Evolutionary conservation across 1,140 invertebrate species (phyloP).

Genomic region (Drosophila lacteicornis): DNA sequence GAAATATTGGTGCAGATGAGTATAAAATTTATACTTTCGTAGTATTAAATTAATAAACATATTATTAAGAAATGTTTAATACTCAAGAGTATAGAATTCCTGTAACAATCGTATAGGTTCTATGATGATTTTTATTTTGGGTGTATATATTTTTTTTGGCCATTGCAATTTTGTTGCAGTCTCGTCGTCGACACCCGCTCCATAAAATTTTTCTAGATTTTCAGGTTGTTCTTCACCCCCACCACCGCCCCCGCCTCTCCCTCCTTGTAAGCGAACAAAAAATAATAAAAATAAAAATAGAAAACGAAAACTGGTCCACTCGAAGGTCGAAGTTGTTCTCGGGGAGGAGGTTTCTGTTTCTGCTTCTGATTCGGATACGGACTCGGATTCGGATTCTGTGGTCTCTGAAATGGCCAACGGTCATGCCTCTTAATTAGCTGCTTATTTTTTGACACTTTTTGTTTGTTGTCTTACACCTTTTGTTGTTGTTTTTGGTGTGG

Average conservation of each 20-base stretch:
- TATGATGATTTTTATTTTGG: too few relatives aligned
- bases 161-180: conserved; percentile 12
- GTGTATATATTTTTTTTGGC: conserved; percentile 1
- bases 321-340: conserved; percentile 56
- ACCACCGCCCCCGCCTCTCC: not conserved
- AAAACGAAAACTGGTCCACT: conserved; percentile 52
- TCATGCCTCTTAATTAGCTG: conserved; percentile 74
- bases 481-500: conserved; percentile 26
- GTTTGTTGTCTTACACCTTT: conserved; percentile 25
- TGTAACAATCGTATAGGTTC: too few relatives aligned
- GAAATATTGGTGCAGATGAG: too few relatives aligned
- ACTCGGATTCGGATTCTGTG: conserved; percentile 16
- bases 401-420: conserved; percentile 35
- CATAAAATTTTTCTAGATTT: conserved; percentile 13
- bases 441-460: conserved; percentile 66
- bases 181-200: conserved; percentile 12
- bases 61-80: too few relatives aligned
- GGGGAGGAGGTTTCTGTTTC: conserved; percentile 10
- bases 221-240: conserved; percentile 13
- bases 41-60: too few relatives aligned
- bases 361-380: conserved; percentile 5
- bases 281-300: conserved; percentile 3
- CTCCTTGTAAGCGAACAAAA: not conserved
- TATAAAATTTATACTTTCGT: too few relatives aligned
- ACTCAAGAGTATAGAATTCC: too few relatives aligned